phyloP scores from a whole-genome alignment of 2,797 vertebrate species.

The Acestrorhynchus altus region DNA sequence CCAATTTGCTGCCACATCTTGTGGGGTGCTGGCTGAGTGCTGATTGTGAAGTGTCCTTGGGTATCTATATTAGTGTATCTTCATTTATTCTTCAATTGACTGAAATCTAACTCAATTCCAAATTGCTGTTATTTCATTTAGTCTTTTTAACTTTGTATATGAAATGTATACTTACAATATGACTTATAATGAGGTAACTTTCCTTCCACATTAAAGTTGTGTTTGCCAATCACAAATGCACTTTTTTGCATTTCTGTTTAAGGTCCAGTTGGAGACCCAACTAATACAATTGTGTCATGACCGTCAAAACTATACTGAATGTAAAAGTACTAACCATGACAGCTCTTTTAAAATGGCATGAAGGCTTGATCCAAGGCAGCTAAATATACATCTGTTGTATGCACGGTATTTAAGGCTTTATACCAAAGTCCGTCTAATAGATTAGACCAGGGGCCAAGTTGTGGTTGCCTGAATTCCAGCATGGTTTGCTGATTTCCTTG shows the following conservation, averaged over 20 bases:
- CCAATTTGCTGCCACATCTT: too few species aligned
- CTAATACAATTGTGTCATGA: not conserved
- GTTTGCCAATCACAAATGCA: not conserved
- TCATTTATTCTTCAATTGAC: too few species aligned
- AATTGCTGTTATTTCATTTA: slow-evolving; percentile 58
- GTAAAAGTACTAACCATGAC: too few species aligned
- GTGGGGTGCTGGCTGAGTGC: too few species aligned
- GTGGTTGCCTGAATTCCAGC: not conserved
- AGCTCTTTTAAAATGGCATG: not conserved
- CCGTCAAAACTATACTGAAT: too few species aligned
- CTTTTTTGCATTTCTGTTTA: not conserved
- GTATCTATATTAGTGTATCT: too few species aligned
- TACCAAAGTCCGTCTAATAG: not conserved
- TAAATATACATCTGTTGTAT: not conserved
- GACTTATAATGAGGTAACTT: slow-evolving; percentile 12
- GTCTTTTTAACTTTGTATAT: slow-evolving; percentile 61
- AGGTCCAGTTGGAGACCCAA: not conserved
- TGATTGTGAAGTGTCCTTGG: too few species aligned
- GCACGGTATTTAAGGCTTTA: not conserved
- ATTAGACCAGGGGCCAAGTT: not conserved
- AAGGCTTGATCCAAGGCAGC: not conserved
- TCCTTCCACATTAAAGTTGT: not conserved
- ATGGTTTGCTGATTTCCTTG: not conserved
- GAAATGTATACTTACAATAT: slow-evolving; percentile 47
- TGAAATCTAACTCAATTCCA: slow-evolving; percentile 64